Conservation (phyloP, 2,113 vertebrate genomes). For the Vulpes ferrilata region DNA sequence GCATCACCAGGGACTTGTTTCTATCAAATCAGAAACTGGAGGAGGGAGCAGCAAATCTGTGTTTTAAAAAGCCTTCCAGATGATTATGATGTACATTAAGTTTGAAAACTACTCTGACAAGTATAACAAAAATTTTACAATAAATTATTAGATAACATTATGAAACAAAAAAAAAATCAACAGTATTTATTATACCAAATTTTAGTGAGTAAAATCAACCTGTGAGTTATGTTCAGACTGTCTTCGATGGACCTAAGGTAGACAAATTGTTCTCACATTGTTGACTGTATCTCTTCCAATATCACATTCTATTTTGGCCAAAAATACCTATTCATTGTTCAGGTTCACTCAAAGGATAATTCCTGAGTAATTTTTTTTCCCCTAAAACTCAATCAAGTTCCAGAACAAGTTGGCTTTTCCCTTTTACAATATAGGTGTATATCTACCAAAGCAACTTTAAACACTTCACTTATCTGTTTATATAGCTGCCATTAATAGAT, state of each 20-base stretch:
- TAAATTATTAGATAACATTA: neutral
- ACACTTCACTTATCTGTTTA: neutral
- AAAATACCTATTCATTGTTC: neutral
- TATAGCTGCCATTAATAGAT: neutral
- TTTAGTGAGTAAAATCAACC: neutral
- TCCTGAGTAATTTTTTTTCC: neutral
- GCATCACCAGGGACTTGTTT: neutral
- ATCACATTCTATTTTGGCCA: neutral
- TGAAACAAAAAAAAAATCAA: neutral
- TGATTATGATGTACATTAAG: neutral
- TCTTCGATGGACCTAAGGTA: neutral
- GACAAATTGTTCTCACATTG: neutral
- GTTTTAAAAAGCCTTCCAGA: neutral
- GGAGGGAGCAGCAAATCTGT: neutral
- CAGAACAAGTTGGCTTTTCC: neutral
- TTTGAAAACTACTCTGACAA: neutral
- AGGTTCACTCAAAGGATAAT: neutral
- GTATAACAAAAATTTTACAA: neutral
- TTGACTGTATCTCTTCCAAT: neutral
- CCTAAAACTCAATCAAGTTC: neutral
- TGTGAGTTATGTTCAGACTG: neutral
- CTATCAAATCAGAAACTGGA: neutral
- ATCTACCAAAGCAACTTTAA: conserved; percentile 7
- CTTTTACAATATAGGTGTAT: neutral
- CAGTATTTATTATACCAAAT: neutral